Evolutionary conservation across 1,140 invertebrate species (phyloP).

Genomic region (Heliconius hewitsoni): DNA sequence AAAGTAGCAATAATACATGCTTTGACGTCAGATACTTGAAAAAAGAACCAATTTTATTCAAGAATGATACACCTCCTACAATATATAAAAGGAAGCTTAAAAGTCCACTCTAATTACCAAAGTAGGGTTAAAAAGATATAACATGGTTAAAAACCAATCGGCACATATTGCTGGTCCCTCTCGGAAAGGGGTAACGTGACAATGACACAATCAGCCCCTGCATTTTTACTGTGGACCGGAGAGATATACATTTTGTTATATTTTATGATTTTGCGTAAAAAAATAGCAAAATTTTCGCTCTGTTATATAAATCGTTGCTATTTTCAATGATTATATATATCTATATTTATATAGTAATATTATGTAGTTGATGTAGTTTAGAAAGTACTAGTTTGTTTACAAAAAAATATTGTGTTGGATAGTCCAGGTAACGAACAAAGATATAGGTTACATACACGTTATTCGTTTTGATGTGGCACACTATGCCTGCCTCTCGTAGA

Average conservation of each 20-base stretch:
- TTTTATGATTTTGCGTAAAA: neutral
- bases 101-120: neutral
- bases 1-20: neutral
- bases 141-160: constrained; percentile 6
- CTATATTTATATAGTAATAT: no score
- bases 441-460: no score
- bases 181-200: neutral
- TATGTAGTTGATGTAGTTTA: no score
- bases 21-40: neutral
- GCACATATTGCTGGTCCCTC: neutral
- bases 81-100: neutral
- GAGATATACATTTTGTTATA: neutral
- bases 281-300: neutral
- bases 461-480: no score
- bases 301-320: no score
- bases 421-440: no score
- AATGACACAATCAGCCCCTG: neutral
- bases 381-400: no score
- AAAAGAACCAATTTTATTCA: neutral
- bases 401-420: no score
- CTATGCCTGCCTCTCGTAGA: no score
- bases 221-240: neutral
- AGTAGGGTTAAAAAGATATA: neutral
- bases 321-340: no score
- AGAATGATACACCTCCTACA: neutral